Evolutionary conservation across 2,888 invertebrate genomes (phyloP).

Genomic region (Philhelius pedissequus): DNA sequence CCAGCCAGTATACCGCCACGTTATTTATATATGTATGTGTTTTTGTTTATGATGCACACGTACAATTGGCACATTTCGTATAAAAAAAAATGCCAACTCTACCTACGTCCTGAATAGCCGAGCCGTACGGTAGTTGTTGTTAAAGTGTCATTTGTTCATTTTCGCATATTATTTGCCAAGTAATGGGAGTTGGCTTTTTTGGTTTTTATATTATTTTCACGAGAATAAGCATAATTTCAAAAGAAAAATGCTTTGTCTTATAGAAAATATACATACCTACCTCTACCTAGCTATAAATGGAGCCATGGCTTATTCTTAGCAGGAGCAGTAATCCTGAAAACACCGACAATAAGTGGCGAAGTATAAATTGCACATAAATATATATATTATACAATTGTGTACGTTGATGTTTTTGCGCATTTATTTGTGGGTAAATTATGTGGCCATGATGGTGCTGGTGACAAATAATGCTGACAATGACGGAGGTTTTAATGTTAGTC

Average conservation of each 20-base stretch:
- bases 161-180: slow-evolving; percentile 13
- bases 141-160: slow-evolving; percentile 41
- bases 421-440: slow-evolving; percentile 59
- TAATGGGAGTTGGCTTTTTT: slow-evolving; percentile 12
- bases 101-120: neutral
- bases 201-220: slow-evolving; percentile 13
- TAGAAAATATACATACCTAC: neutral
- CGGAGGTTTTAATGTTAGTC: neutral
- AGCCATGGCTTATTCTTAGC: slow-evolving; percentile 24
- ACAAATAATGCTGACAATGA: slow-evolving; percentile 31
- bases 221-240: slow-evolving; percentile 46
- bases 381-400: neutral
- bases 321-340: slow-evolving; percentile 24
- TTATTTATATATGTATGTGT: neutral
- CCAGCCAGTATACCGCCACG: slow-evolving; percentile 3
- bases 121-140: neutral
- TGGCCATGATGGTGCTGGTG: slow-evolving; percentile 55
- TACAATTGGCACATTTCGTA: slow-evolving; percentile 62
- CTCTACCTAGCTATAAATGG: neutral
- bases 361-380: no score
- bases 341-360: slow-evolving; percentile 12
- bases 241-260: slow-evolving; percentile 34
- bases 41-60: slow-evolving; percentile 41
- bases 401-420: slow-evolving; percentile 12
- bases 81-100: neutral